Base-by-base conservation (phyloP, 2,888 invertebrate species). In the Leucophenga montana region DNA sequence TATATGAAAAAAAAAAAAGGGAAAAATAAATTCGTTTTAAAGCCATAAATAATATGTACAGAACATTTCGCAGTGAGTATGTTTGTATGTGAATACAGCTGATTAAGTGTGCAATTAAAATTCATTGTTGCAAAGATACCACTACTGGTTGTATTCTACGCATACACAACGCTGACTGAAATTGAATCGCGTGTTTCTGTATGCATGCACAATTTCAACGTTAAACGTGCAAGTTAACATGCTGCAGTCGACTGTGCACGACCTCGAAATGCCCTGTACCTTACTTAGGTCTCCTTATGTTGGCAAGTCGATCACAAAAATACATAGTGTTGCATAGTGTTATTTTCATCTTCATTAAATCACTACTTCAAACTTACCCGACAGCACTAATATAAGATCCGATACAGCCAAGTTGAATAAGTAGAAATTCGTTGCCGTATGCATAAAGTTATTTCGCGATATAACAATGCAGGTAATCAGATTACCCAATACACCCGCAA, bases 401-500 rank as follows among this genome's bases (percentile, higher is more conserved):
- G 95, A 95, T 69, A 96, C 91, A 0, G 96, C 95, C 85, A 96
- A 90, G 87, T 95, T 95, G 89, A 96, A 95, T 71, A 96, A 89
- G 86, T 96, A 97, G 86, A 93, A 94, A 85, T 94, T 94, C 5
- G 94, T 94, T 1, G 94, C 94, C 27, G 94, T 94, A 80, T 95
- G 95, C 94, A 97, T 95, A 79, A 93, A 93, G 82, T 93, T 93
- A 88, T 95, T 96, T 46, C 92, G 90, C 18, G 93, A 91, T 75
- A 97, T 96, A 57, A 97, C 96, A 75, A 95, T 90, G 86, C 96
- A 96, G 9, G 96, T 96, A 83, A 94, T 93, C 69, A 94, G 90
- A 87, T 97, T 97, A 0, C 96, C 96, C 46, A 95, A 87, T 0
- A 95, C 88, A 1, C 96, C 96, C 1, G 93, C 93, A 5, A 95